These are phyloP conservation scores for Drosophila kokeensis DNA, from an alignment of 2,888 invertebrate genomes.

Conservation along the genomic window DNA sequence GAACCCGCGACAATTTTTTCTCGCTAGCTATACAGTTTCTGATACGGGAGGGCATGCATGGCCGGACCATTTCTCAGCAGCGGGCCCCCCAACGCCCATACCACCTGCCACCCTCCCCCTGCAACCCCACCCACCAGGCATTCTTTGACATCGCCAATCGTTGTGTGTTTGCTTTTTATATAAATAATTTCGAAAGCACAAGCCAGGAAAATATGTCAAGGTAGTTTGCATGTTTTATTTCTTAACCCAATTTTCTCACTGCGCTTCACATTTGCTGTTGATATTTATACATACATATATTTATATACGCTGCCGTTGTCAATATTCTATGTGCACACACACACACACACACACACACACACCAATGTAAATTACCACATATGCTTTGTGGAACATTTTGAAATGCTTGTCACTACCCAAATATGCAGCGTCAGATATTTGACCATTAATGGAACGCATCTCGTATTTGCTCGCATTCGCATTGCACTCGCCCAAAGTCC, in stretches of 20 bases:
- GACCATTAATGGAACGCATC: conserved; percentile 44
- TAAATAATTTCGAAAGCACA: conserved; percentile 53
- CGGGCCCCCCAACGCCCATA: neutral
- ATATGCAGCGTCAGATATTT: conserved; percentile 29
- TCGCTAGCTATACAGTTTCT: conserved; percentile 23
- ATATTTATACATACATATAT: conserved; percentile 22
- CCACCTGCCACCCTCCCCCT: neutral
- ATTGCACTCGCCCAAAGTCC: conserved; percentile 40
- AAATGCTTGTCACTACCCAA: conserved; percentile 6
- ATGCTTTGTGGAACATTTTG: conserved; percentile 17
- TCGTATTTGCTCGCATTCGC: conserved; percentile 19
- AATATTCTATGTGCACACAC: conserved; percentile 24
- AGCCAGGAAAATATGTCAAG: conserved; percentile 68
- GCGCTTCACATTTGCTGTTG: conserved; percentile 28
- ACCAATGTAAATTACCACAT: neutral
- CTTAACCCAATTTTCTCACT: conserved; percentile 70
- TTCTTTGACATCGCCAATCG: conserved; percentile 25
- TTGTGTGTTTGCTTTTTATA: conserved; percentile 44
- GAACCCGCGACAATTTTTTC: conserved; percentile 12
- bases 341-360: neutral
- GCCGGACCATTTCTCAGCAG: neutral
- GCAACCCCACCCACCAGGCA: neutral
- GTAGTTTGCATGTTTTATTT: conserved; percentile 77
- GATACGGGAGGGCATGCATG: conserved; percentile 32
- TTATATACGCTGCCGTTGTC: conserved; percentile 18